phyloP scores from a whole-genome alignment of 23 tunicate genomes.

The Oikopleura dioica region DNA sequence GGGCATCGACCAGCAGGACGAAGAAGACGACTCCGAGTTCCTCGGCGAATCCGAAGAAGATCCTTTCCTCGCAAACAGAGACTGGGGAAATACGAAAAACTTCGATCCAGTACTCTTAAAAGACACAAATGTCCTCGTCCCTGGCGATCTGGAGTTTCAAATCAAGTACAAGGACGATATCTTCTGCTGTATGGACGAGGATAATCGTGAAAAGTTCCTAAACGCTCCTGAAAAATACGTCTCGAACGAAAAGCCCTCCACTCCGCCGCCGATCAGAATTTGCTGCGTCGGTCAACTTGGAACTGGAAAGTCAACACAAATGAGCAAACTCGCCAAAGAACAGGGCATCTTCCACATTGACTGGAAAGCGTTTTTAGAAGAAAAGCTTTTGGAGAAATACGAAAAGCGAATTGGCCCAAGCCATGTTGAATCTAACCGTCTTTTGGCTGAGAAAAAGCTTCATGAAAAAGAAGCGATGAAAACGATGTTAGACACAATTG shows the following conservation, averaged over 20 bases:
- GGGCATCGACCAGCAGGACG: constrained; percentile 83
- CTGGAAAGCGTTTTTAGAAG: constrained; percentile 51
- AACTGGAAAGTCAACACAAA: constrained; percentile 62
- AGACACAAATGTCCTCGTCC: constrained; percentile 42
- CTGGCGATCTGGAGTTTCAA: constrained; percentile 70
- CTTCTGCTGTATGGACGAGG: constrained; percentile 48
- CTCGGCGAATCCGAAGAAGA: constrained; percentile 57
- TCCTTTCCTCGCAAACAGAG: constrained; percentile 24
- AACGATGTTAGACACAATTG: not conserved
- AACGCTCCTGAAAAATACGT: constrained; percentile 14
- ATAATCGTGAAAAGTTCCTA: constrained; percentile 27
- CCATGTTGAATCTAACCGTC: constrained; percentile 45
- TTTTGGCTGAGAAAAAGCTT: constrained; percentile 31
- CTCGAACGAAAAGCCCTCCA: constrained; percentile 25
- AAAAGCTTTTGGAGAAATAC: not conserved
- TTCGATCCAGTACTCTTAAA: constrained; percentile 80
- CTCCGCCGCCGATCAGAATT: constrained; percentile 67
- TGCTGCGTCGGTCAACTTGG: constrained; percentile 53
- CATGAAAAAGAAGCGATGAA: constrained; percentile 52
- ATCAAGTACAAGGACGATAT: constrained; percentile 64
- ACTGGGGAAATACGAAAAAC: constrained; percentile 45
- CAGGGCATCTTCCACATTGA: constrained; percentile 66
- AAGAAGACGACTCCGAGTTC: constrained; percentile 32
- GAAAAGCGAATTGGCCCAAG: constrained; percentile 39
- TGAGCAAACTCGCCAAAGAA: constrained; percentile 52